A percentile compares a stretch with the other conserved stretches of the same genome.
Conservation (phyloP, 2,888 invertebrate species). For the Epinotia ramella region DNA sequence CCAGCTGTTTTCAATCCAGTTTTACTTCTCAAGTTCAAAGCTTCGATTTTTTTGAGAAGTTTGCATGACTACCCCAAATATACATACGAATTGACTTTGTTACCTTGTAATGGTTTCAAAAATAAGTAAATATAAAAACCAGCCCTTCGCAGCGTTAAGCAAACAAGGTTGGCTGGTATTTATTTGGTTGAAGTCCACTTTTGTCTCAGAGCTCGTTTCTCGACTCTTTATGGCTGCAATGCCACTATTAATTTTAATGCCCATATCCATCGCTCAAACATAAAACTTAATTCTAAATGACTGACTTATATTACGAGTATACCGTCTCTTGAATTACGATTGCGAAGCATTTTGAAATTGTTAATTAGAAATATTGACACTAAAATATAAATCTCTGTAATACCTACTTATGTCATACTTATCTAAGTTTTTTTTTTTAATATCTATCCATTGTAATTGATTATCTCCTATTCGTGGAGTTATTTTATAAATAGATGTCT, state of each 20-base stretch:
- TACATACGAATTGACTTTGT: background rate
- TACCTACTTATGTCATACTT: background rate
- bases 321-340: conserved; percentile 44
- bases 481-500: background rate
- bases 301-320: conserved; percentile 32
- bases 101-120: background rate
- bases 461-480: background rate
- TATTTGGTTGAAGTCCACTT: conserved; percentile 62
- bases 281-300: conserved; percentile 48
- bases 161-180: conserved; percentile 61
- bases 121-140: conserved; percentile 1
- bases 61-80: background rate
- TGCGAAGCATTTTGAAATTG: background rate
- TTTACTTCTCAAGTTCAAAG: background rate
- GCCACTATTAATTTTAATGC: conserved; percentile 59
- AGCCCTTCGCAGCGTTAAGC: conserved; percentile 26
- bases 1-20: too few species aligned
- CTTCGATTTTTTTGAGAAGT: background rate
- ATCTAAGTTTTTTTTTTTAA: background rate
- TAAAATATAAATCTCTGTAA: background rate
- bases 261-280: conserved; percentile 52
- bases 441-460: background rate
- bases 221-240: conserved; percentile 55
- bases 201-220: conserved; percentile 58
- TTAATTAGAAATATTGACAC: background rate